A percentile compares a stretch with the other conserved stretches of the same genome.
Conservation (phyloP, 2,797 vertebrate genomes). For the Pseudocheirus occidentalis region DNA sequence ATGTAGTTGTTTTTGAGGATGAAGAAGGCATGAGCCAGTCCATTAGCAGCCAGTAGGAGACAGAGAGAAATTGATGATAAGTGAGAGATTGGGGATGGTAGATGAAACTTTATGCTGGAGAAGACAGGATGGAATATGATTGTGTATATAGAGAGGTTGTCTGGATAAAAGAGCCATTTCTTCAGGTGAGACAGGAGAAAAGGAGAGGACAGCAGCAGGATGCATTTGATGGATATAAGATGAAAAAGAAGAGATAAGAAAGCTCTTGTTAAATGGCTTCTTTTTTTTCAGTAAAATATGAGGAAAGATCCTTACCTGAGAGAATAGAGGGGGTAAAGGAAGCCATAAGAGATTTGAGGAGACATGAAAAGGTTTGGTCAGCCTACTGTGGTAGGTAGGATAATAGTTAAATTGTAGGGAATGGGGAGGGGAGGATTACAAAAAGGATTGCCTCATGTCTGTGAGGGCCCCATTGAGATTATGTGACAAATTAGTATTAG, state of each 20-base stretch:
- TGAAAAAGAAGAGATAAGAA: neutral
- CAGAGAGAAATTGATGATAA: neutral
- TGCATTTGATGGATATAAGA: neutral
- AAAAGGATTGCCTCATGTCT: neutral
- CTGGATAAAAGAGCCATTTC: neutral
- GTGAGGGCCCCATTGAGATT: neutral
- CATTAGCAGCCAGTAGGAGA: neutral
- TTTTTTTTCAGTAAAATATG: neutral
- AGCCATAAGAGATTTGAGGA: neutral
- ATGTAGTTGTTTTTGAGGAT: neutral
- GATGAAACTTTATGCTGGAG: neutral
- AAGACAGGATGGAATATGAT: neutral
- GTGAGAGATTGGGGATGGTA: neutral
- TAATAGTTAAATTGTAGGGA: neutral
- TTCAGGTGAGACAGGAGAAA: neutral
- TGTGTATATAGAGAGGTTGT: too few relatives aligned
- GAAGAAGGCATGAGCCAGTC: neutral
- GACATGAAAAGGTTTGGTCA: neutral
- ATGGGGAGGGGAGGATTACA: accelerated
- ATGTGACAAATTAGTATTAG: neutral
- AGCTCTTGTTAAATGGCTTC: neutral
- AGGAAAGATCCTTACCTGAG: neutral
- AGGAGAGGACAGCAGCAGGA: neutral
- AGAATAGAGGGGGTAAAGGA: neutral
- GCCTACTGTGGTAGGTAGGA: neutral